Evolutionary conservation across 1,140 invertebrate species (phyloP).

Genomic region (Leptinotarsa texana): DNA sequence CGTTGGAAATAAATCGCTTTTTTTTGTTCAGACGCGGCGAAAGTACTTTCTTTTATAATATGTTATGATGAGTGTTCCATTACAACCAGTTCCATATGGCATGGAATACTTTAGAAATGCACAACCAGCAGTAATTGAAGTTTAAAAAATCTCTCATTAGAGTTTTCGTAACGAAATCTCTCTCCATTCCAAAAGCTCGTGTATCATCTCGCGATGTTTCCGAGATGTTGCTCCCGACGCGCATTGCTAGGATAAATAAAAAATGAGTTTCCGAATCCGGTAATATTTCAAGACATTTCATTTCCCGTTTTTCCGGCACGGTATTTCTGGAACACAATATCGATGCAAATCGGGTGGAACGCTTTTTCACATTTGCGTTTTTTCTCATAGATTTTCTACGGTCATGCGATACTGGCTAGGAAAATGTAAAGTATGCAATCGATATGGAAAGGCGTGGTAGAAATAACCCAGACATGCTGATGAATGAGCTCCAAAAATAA

Average conservation of each 20-base stretch:
- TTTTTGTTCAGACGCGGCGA: too few relatives aligned
- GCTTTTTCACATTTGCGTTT: neutral
- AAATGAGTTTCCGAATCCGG: neutral
- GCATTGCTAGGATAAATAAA: neutral
- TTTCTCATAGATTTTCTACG: neutral
- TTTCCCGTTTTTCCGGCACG: neutral
- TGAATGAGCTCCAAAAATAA: too few relatives aligned
- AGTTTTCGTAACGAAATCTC: too few relatives aligned
- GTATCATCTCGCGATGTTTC: neutral
- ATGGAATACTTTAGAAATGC: too few relatives aligned
- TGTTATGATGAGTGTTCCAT: too few relatives aligned
- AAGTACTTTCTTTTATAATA: too few relatives aligned
- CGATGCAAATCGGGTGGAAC: neutral
- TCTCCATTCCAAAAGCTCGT: too few relatives aligned
- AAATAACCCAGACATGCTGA: too few relatives aligned
- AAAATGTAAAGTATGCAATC: neutral
- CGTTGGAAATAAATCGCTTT: too few relatives aligned
- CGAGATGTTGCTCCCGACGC: neutral
- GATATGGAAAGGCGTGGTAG: slow-evolving; percentile 1
- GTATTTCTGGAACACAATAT: neutral
- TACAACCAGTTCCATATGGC: too few relatives aligned
- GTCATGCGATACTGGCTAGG: neutral
- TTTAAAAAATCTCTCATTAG: too few relatives aligned
- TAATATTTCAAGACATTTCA: slow-evolving; percentile 8
- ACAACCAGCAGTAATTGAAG: too few relatives aligned